These are phyloP conservation scores for Daktulosphaira vitifoliae DNA, from an alignment of 1,140 invertebrate genomes.

Conservation along the genomic window DNA sequence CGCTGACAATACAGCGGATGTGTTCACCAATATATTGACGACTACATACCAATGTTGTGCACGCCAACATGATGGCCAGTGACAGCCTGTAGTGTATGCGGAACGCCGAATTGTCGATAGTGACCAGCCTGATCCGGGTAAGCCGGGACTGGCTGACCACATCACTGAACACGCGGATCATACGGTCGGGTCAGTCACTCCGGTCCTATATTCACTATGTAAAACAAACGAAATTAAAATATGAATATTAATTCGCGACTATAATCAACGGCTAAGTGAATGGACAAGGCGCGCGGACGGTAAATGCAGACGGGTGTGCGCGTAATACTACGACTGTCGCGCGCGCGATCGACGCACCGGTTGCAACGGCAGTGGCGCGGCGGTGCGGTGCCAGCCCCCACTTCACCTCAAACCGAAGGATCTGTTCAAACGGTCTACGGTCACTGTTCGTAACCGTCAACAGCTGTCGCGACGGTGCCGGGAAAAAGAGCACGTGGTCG, in stretches of 20 bases:
- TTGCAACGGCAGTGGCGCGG: not conserved
- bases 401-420: too few species aligned
- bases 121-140: conserved; percentile 4
- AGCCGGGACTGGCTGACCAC: conserved; percentile 19
- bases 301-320: not conserved
- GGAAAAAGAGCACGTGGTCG: too few species aligned
- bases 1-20: conserved; percentile 50
- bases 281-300: too few species aligned
- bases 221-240: too few species aligned
- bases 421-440: too few species aligned
- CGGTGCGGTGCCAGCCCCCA: not conserved
- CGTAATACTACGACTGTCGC: conserved; percentile 20
- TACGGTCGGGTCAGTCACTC: not conserved
- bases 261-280: too few species aligned
- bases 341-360: conserved; percentile 11
- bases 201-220: too few species aligned
- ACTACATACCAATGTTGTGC: conserved; percentile 46
- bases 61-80: conserved; percentile 42
- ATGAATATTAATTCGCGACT: too few species aligned
- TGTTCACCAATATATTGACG: conserved; percentile 52
- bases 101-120: conserved; percentile 45
- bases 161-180: conserved; percentile 33
- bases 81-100: conserved; percentile 45
- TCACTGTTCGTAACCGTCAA: too few species aligned
- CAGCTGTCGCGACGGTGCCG: too few species aligned